Conservation (phyloP, 2,888 invertebrate genomes). For the Junonia oenone region DNA sequence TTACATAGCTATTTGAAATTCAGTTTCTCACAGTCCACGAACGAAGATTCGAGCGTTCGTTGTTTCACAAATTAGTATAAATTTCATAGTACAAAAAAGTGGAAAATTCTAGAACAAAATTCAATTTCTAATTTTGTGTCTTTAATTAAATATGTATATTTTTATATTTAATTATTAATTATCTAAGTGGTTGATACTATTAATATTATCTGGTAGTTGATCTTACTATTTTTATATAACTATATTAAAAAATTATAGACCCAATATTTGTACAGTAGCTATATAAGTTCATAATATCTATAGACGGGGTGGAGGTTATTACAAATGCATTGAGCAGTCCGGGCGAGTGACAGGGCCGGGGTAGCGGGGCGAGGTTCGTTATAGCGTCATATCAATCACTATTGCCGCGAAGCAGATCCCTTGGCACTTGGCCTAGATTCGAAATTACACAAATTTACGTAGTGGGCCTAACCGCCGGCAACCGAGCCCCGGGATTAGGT, state of each 20-base stretch:
- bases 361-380: constrained; percentile 47
- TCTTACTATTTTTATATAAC: no score
- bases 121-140: not conserved
- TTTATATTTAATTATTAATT: no score
- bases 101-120: not conserved
- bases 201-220: no score
- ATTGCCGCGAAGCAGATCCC: constrained; percentile 71
- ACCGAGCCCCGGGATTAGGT: constrained; percentile 64
- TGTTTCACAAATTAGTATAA: constrained; percentile 49
- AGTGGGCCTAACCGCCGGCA: constrained; percentile 65
- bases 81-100: constrained; percentile 15
- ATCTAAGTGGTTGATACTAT: no score
- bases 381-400: constrained; percentile 75
- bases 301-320: constrained; percentile 31
- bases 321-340: constrained; percentile 59
- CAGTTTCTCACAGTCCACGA: constrained; percentile 54
- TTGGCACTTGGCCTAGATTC: constrained; percentile 78
- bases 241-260: no score
- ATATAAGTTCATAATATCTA: constrained; percentile 3
- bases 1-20: constrained; percentile 66
- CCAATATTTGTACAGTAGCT: not conserved
- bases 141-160: no score
- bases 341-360: constrained; percentile 44
- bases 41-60: constrained; percentile 41
- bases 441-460: constrained; percentile 78